Conservation (phyloP, 2,113 vertebrate genomes). For the Chiloscyllium plagiosum region DNA sequence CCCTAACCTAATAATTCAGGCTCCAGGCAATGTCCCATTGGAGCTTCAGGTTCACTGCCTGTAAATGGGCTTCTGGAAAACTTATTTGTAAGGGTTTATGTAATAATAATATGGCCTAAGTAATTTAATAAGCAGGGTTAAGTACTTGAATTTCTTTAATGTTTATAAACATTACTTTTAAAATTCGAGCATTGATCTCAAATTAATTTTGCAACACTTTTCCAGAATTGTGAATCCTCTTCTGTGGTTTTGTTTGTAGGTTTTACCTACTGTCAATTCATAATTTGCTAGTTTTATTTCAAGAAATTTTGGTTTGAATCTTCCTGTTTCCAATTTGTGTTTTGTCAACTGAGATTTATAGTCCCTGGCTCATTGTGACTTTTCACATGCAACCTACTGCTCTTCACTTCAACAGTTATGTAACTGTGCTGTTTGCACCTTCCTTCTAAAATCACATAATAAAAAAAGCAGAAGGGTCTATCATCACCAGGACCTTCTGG, state of each 20-base stretch:
- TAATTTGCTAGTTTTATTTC: background rate
- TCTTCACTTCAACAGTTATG: too few species aligned
- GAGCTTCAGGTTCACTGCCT: background rate
- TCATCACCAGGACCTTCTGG: too few species aligned
- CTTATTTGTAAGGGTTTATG: background rate
- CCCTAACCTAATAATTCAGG: background rate
- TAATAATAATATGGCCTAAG: background rate
- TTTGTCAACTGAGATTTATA: too few species aligned
- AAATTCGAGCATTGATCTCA: background rate
- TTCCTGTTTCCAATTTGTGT: too few species aligned
- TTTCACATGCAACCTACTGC: too few species aligned
- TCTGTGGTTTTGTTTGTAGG: background rate
- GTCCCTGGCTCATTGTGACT: too few species aligned
- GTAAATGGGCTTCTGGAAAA: background rate
- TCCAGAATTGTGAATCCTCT: background rate
- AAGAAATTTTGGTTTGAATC: background rate
- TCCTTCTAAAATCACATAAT: too few species aligned
- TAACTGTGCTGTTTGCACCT: too few species aligned
- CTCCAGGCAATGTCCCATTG: background rate
- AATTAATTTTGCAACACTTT: background rate
- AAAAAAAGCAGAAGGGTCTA: too few species aligned
- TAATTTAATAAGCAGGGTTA: background rate
- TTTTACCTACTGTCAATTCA: background rate
- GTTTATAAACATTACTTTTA: background rate
- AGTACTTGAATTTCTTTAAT: background rate